Base-by-base conservation (phyloP, 2,113 vertebrate species). In the Clarias gariepinus region DNA sequence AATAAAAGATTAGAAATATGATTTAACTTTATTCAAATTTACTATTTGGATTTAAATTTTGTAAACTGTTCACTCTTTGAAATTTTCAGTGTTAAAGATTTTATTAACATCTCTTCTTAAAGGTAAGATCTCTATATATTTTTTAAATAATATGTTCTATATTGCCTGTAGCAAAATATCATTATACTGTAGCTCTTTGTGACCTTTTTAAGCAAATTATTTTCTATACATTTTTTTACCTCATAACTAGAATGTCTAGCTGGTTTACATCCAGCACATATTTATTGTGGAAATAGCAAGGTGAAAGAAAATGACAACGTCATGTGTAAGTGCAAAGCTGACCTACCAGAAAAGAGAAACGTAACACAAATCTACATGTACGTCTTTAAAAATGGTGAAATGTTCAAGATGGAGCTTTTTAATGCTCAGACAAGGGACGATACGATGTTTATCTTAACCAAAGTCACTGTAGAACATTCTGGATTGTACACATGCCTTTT, bases 401-500 rank as follows among this genome's bases (percentile, higher is more conserved):
- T 1, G 55, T 3, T 69, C 63, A 69, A 13, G n/a, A 23, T 12
- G 12, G 4, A 53, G 0, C 8, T 0, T 30, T 4, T 3, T 19
- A 10, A 68, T 3, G 7, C 25, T 69, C 2, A 25, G 1, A 9
- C 8, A 47, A 47, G 1, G 7, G 63, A 57, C 3, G 63, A 83
- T 33, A 3, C 25, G 33, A 1, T 0, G 5, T 83, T 83, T 33
- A 0, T 6, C 0, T 1, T 83, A 1, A 53, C 10, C 16, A 55
- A 55, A 3, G 18, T 83, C 19, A 55, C 81, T 68, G 41, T 28
- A 23, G 52, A 83, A 64, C 25, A 69, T 33, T 83, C 81, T 21
- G 81, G 81, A 64, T 33, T 11, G n/a, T 83, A 83, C 47, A 83
- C 63, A 19, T 83, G 81, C 10, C 10, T 55, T 55, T 83, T 69